A percentile compares a stretch with the other conserved stretches of the same genome.
phyloP scores from a whole-genome alignment of 2,888 invertebrate genomes.

The Augochlorella aurata region DNA sequence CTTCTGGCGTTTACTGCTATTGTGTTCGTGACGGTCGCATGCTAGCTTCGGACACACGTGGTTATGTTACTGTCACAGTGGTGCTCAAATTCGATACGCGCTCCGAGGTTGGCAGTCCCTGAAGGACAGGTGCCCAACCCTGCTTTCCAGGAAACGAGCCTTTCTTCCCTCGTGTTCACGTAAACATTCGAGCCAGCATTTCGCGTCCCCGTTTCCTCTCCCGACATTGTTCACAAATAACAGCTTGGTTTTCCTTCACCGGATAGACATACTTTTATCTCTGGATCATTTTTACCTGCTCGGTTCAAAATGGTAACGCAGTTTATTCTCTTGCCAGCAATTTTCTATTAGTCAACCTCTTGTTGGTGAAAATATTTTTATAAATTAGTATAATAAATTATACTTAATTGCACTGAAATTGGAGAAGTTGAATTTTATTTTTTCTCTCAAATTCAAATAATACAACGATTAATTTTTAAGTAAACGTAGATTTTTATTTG shows the following conservation, averaged over 20 bases:
- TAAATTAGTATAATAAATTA: no score
- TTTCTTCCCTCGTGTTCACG: conserved; percentile 70
- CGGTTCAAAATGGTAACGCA: background rate
- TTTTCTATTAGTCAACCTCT: background rate
- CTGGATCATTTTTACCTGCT: background rate
- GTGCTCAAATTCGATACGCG: conserved; percentile 57
- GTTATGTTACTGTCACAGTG: conserved; percentile 64
- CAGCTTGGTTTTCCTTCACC: background rate
- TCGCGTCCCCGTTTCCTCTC: conserved; percentile 56
- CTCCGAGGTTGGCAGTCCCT: conserved; percentile 73
- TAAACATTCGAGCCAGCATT: conserved; percentile 65
- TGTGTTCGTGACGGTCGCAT: background rate
- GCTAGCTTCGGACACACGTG: conserved; percentile 58
- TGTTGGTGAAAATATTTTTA: no score
- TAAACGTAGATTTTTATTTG: background rate
- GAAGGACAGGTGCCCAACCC: conserved; percentile 81
- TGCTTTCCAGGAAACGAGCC: conserved; percentile 79
- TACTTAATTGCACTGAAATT: no score
- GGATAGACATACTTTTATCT: background rate
- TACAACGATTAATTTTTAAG: background rate
- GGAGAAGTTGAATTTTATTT: background rate
- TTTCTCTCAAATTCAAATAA: background rate
- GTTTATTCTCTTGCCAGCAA: background rate
- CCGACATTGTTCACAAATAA: conserved; percentile 26
- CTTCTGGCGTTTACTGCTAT: conserved; percentile 9